Evolutionary conservation across 1,140 invertebrate species (phyloP).

Genomic region (Chelonus insularis): DNA sequence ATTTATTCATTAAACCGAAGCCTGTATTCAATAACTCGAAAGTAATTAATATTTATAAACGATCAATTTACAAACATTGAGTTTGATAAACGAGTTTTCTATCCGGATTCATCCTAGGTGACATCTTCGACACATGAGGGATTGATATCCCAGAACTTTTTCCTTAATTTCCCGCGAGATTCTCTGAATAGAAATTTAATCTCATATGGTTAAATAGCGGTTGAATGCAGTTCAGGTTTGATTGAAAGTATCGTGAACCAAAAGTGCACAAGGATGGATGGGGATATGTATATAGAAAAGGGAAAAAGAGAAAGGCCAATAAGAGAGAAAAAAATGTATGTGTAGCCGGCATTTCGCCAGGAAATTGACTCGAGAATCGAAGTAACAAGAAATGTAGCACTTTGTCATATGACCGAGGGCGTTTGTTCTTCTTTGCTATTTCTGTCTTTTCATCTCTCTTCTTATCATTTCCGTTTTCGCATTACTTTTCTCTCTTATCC

Average conservation of each 20-base stretch:
- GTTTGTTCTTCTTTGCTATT: slow-evolving; percentile 5
- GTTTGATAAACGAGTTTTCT: slow-evolving; percentile 10
- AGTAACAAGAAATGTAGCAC: slow-evolving; percentile 19
- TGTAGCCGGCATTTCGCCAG: slow-evolving; percentile 26
- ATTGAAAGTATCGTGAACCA: not conserved
- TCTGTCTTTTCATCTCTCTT: slow-evolving; percentile 10
- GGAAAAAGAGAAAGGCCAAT: not conserved
- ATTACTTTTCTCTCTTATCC: slow-evolving; percentile 6
- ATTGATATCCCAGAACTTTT: slow-evolving; percentile 19
- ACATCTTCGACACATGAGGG: slow-evolving; percentile 19
- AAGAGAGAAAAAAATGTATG: not conserved
- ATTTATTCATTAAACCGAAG: too few species aligned
- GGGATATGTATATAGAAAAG: too few species aligned
- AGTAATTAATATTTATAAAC: not conserved
- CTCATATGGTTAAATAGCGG: not conserved
- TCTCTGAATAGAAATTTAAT: slow-evolving; percentile 15
- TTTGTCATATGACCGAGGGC: slow-evolving; percentile 26
- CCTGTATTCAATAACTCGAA: not conserved
- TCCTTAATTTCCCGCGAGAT: slow-evolving; percentile 30
- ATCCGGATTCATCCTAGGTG: not conserved
- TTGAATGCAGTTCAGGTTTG: slow-evolving; percentile 1
- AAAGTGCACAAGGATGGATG: not conserved
- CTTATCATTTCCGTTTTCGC: slow-evolving; percentile 7
- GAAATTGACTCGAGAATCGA: slow-evolving; percentile 29
- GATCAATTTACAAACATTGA: not conserved